Evolutionary conservation across 2,797 vertebrate species (phyloP), one percentile per base, ranked within the genome.

Genomic region (Erithacus rubecula): DNA sequence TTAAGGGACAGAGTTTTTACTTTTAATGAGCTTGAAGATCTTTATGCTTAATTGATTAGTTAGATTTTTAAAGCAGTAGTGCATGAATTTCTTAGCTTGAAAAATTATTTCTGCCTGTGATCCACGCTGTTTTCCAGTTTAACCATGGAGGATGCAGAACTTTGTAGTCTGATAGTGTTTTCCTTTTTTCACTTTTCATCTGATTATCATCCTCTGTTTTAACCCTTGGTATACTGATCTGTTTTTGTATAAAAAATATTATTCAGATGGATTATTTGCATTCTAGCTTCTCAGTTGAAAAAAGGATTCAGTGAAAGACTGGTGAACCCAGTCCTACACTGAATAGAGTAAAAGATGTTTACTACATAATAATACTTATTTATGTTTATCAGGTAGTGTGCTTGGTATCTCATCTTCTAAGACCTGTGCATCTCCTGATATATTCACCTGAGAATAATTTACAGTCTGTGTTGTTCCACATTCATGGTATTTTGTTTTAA

Each of bases 1-100:
- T 91, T 86, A 86, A 89, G 69, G 59, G 52, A 83, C 5, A 84
- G 74, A 79, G 18, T 52, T 81, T 60, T 95, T 95, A 39, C 43
- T 91, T 94, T 70, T 75, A 91, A 92, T 88, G 51, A 91, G 47
- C 70, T 94, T 94, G 89, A 71, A 55, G 74, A 58, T 65, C 36
- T 86, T 86, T 76, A 46, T 83, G 80, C 72, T 86, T 85, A 88
- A 71, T 81, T 94, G 77, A 87, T 91, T 92, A 69, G 72, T 71
- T 79, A 90, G 56, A 58, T 75, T 89, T 89, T 91, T 65, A 82
- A 82, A 93, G 78, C 32, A 84, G n/a, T 32, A 89, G 34, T 6
- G 2, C 65, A 29, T 55, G 20, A 92, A 44, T 70, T 89, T 39
- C 47, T 62, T 65, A 68, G 52, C 56, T 81, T 81, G 70, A 77